These are phyloP conservation scores for Eupithecia vulgata DNA, from an alignment of 2,888 invertebrate genomes.

Conservation along the genomic window DNA sequence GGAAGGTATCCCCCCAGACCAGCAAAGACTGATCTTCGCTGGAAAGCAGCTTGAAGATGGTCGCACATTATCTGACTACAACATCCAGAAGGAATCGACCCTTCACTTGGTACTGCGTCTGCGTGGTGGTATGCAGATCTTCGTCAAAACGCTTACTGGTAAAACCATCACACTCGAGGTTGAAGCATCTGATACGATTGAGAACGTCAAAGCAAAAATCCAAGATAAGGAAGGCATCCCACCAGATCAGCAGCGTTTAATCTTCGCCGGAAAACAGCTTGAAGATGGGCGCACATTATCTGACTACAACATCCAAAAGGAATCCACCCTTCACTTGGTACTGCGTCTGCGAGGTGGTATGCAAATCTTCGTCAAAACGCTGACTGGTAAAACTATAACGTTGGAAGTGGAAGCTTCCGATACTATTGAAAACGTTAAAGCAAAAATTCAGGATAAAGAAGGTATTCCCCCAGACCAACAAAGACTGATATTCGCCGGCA, in stretches of 20 bases:
- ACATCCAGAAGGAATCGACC: constrained; percentile 44
- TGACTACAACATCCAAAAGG: constrained; percentile 45
- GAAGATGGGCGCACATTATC: constrained; percentile 44
- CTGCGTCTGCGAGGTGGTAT: constrained; percentile 46
- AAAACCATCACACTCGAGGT: constrained; percentile 44
- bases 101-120: constrained; percentile 43
- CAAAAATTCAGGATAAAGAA: constrained; percentile 46
- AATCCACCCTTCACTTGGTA: constrained; percentile 42
- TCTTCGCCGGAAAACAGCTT: constrained; percentile 45
- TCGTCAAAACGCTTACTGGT: constrained; percentile 43
- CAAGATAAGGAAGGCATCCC: constrained; percentile 46
- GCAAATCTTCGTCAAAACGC: constrained; percentile 45
- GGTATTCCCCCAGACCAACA: constrained; percentile 46
- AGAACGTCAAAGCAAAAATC: constrained; percentile 43
- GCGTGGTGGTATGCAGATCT: constrained; percentile 48
- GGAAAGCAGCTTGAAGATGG: constrained; percentile 45
- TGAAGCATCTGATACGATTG: constrained; percentile 42
- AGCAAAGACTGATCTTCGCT: constrained; percentile 43
- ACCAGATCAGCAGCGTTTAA: constrained; percentile 43
- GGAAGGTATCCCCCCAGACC: constrained; percentile 45
- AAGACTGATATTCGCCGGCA: constrained; percentile 42
- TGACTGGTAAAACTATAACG: constrained; percentile 43
- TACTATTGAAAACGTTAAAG: constrained; percentile 43
- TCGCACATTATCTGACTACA: constrained; percentile 42
- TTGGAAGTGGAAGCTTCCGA: constrained; percentile 43